Evolutionary conservation across 2,888 invertebrate genomes (phyloP).

Genomic region (Synanthedon formicaeformis): DNA sequence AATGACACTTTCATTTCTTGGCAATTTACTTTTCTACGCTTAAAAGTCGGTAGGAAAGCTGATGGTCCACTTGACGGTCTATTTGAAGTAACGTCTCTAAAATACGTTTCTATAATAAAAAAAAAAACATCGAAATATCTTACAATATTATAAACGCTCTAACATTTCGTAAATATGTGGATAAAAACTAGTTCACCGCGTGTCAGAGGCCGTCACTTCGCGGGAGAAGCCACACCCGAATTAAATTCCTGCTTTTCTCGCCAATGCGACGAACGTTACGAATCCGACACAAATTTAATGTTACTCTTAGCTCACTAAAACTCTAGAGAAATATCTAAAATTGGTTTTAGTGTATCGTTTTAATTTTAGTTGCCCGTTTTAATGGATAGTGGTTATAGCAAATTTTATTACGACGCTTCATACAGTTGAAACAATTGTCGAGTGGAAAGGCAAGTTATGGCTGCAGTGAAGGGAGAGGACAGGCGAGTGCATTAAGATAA

Average conservation of each 20-base stretch:
- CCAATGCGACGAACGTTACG: constrained; percentile 22
- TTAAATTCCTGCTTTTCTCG: constrained; percentile 55
- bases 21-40: too few relatives aligned
- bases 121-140: too few relatives aligned
- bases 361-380: constrained; percentile 6
- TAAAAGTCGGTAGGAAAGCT: too few relatives aligned
- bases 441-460: constrained; percentile 52
- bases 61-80: too few relatives aligned
- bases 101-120: too few relatives aligned
- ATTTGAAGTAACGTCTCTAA: too few relatives aligned
- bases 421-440: constrained; percentile 42
- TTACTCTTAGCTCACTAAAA: constrained; percentile 21
- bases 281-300: constrained; percentile 31
- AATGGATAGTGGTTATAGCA: neutral
- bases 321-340: constrained; percentile 30
- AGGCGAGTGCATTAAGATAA: constrained; percentile 62
- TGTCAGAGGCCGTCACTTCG: constrained; percentile 53
- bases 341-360: constrained; percentile 18
- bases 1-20: too few relatives aligned
- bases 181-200: constrained; percentile 40
- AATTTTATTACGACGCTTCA: constrained; percentile 16
- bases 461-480: constrained; percentile 43
- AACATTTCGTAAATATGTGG: constrained; percentile 34
- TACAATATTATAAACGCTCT: constrained; percentile 21
- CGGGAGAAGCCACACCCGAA: constrained; percentile 47